Base-by-base conservation (phyloP, 2,797 vertebrate genomes). In the Megalops cyprinoides region DNA sequence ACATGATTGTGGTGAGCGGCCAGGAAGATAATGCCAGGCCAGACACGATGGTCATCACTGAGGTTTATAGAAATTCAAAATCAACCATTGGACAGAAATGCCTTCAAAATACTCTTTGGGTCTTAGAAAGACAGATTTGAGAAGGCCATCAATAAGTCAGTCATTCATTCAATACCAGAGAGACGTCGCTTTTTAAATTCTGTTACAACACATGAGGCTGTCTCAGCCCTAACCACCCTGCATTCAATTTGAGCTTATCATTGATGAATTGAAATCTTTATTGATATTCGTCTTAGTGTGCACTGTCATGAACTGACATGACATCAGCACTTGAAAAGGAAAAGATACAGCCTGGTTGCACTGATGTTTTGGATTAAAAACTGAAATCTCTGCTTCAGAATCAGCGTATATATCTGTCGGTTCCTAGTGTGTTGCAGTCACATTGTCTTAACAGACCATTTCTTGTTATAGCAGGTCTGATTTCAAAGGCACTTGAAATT, bases 141-240 rank as follows among this genome's bases (percentile, higher is more conserved):
- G 71, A 71, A 71, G 37, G 67, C 18, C 67, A 42, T 44, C 28
- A 44, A 71, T 71, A 67, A 71, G 23, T 42, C 67, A 71, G 37
- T 4, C 39, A 44, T 42, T 71, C 37, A n/a, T 15, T 23, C 42
- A 8, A 71, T 71, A 39, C 25, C 37, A 20, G 18, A 71, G 37
- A 4, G 9, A 71, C 20, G n/a, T 9, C 51, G 10, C 46, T 48
- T 67, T 67, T 5, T 67, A 18, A 42, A 44, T 42, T 23, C 23
- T 23, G 37, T 44, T 71, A 23, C 71, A 42, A 18, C 8, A 18
- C 65, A 42, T 69, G 65, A 34, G 31, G 60, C 28, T 65, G 60
- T 65, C 60, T 37, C 60, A 65, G 1, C 34, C 15, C 31, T 15
- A 20, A 37, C 28, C 34, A 1, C 37, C 20, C 67, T 71, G 37